Evolutionary conservation across 2,113 vertebrate genomes (phyloP), one percentile per base, ranked within the genome.

Genomic region (Equus przewalskii): DNA sequence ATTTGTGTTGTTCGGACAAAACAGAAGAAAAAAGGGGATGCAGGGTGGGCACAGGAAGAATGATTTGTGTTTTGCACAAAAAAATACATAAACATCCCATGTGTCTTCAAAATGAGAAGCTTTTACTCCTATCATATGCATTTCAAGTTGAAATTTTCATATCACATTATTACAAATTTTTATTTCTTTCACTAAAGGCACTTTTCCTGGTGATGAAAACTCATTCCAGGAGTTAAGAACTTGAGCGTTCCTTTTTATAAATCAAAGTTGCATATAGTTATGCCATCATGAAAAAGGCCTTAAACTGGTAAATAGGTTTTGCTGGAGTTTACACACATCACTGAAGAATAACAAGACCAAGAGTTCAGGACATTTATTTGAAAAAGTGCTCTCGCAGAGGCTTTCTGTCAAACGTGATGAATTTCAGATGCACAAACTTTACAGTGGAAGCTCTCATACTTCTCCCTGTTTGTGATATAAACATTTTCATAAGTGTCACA

Each of bases 321-420:
- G 64, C 36, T 94, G 30, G 46, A 81, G 41, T 64, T 96, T 92
- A 78, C 7, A 85, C 21, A 95, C 7, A 78, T 87, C 16, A 24
- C 54, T 88, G 22, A 64, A 94, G 41, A 95, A 78, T 73, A 96
- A 75, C 6, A 72, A 84, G n/a, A 91, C 13, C 1, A 13, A 56
- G 81, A 91, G 87, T 94, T 96, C 22, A 73, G 4, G 10, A 6
- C 33, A 73, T 83, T 94, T 94, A 36, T 76, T 94, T 80, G 75
- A 19, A 75, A 86, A 96, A 76, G 11, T 60, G 41, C 14, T 84
- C 33, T 93, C 87, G 16, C 5, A 26, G 30, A 92, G 62, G 76
- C 19, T 83, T 94, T 96, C 60, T 94, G 14, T 73, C 89, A 49
- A 86, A 82, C 67, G 30, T 92, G 56, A 93, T 85, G 82, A 88